These are phyloP conservation scores for Drosophila niveifrons DNA, from an alignment of 2,888 invertebrate species.

Conservation along the genomic window DNA sequence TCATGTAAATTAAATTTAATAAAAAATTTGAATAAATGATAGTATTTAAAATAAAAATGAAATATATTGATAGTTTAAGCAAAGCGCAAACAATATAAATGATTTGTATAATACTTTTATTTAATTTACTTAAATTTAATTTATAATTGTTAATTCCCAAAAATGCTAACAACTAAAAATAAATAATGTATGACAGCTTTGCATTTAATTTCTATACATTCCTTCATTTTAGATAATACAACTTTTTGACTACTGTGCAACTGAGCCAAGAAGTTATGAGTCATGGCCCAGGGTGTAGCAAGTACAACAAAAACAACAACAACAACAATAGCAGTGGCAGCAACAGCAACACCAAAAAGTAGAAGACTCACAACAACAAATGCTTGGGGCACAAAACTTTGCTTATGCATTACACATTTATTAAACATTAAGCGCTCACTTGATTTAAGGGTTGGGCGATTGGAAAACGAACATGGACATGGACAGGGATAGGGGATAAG, in stretches of 20 bases:
- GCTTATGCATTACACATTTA: conserved; percentile 79
- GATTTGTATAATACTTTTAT: too few relatives aligned
- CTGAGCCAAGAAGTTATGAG: conserved; percentile 69
- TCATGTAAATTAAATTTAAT: too few relatives aligned
- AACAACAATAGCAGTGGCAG: conserved; percentile 17
- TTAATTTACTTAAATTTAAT: too few relatives aligned
- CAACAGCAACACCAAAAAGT: conserved; percentile 20
- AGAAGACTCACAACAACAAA: conserved; percentile 21
- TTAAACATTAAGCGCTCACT: conserved; percentile 76
- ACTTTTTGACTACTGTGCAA: conserved; percentile 46
- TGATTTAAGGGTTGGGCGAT: conserved; percentile 68
- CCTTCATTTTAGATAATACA: too few relatives aligned
- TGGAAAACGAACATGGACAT: neutral
- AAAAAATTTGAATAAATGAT: too few relatives aligned
- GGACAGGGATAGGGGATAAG: conserved; percentile 1
- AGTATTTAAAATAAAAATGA: too few relatives aligned
- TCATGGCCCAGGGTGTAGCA: conserved; percentile 52
- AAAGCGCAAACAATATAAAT: too few relatives aligned
- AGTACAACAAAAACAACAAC: conserved; percentile 25
- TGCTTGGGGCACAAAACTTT: conserved; percentile 69
- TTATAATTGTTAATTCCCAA: too few relatives aligned
- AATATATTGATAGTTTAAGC: too few relatives aligned
- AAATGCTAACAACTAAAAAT: too few relatives aligned
- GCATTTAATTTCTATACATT: too few relatives aligned
- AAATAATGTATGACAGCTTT: too few relatives aligned